Evolutionary conservation across 2,888 invertebrate genomes (phyloP).

Genomic region (Yponomeuta evonymella): DNA sequence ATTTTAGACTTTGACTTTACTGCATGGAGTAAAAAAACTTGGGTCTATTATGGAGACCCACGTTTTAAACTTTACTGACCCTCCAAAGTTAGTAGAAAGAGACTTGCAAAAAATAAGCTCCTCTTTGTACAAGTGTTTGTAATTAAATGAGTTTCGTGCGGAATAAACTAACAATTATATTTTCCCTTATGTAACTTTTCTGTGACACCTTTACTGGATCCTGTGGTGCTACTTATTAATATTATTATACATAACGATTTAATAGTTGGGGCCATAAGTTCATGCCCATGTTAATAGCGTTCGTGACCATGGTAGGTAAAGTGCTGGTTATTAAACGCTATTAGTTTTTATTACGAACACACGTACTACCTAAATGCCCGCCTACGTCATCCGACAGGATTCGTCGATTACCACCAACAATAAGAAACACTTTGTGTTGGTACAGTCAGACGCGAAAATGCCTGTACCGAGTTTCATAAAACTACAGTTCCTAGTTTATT

Average conservation of each 20-base stretch:
- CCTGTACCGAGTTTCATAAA: not conserved
- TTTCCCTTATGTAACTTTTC: too few relatives aligned
- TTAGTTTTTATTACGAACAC: not conserved
- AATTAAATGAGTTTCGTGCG: too few relatives aligned
- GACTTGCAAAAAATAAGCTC: too few relatives aligned
- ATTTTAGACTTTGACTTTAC: too few relatives aligned
- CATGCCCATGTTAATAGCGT: not conserved
- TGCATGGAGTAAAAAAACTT: too few relatives aligned
- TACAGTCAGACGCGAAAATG: not conserved
- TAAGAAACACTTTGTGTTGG: not conserved
- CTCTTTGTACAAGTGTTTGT: too few relatives aligned
- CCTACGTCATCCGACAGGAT: not conserved
- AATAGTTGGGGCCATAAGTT: not conserved
- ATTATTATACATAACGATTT: not conserved
- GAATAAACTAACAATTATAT: too few relatives aligned
- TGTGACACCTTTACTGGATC: too few relatives aligned
- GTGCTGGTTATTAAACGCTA: not conserved
- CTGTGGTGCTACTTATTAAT: not conserved
- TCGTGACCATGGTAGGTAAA: not conserved
- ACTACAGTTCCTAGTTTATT: not conserved
- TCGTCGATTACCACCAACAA: not conserved
- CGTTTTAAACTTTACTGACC: too few relatives aligned
- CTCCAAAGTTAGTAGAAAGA: too few relatives aligned
- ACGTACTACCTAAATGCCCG: not conserved
- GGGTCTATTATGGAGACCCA: too few relatives aligned